These are phyloP conservation scores for Knipowitschia caucasica DNA, from an alignment of 2,797 vertebrate genomes.

Conservation along the genomic window DNA sequence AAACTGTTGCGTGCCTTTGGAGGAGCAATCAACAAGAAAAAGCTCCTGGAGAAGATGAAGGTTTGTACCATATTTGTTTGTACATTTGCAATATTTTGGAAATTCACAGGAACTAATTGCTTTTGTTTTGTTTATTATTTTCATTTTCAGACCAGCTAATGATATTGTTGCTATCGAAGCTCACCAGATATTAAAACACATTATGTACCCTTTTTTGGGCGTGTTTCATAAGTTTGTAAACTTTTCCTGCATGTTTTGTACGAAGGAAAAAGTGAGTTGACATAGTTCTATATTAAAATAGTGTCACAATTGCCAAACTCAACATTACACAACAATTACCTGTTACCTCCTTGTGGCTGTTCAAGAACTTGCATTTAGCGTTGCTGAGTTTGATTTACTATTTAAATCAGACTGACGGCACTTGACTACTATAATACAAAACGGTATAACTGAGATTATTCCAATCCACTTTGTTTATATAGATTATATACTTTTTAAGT, in stretches of 20 bases:
- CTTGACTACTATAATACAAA: background rate
- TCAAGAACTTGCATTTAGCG: background rate
- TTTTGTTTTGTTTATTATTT: background rate
- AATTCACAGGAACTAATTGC: background rate
- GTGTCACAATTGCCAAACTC: background rate
- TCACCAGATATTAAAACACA: background rate
- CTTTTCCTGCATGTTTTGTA: background rate
- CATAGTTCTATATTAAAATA: background rate
- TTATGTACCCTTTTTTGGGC: slow-evolving; percentile 51
- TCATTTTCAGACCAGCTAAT: slow-evolving; percentile 11
- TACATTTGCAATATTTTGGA: background rate
- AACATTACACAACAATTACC: background rate
- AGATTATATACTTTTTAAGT: too few species aligned
- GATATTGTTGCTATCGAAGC: too few species aligned
- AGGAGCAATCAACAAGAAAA: slow-evolving; percentile 21
- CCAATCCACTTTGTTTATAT: too few species aligned
- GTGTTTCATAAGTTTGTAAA: slow-evolving; percentile 13
- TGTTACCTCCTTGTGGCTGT: too few species aligned
- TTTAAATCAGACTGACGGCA: background rate
- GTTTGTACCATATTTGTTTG: slow-evolving; percentile 18
- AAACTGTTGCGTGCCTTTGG: slow-evolving; percentile 69
- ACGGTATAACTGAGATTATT: too few species aligned
- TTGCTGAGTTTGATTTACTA: background rate
- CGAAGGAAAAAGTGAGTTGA: background rate
- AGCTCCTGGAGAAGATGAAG: slow-evolving; percentile 38